Evolutionary conservation across 2,113 vertebrate species (phyloP).

Genomic region (Asarcornis scutulata): DNA sequence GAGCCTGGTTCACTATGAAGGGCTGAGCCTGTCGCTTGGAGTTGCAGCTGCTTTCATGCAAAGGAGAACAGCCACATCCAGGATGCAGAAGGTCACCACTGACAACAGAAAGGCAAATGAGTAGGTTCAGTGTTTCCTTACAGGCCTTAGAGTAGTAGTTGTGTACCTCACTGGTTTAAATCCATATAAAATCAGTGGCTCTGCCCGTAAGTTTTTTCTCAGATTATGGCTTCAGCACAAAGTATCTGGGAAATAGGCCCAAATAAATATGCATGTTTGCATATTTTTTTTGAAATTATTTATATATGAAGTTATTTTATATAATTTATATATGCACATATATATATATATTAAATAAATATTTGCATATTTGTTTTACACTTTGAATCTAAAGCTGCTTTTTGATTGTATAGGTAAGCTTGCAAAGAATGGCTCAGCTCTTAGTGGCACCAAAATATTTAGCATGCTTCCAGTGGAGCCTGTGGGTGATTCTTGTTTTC

Average conservation of each 20-base stretch:
- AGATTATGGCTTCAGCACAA: background rate
- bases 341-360: no score
- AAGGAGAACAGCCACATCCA: background rate
- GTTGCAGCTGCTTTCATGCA: background rate
- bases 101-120: background rate
- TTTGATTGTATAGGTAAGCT: background rate
- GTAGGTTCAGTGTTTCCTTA: background rate
- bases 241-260: background rate
- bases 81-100: background rate
- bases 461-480: background rate
- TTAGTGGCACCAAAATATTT: background rate
- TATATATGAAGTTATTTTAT: no score
- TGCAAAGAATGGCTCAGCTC: background rate
- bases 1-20: background rate
- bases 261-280: background rate
- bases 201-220: background rate
- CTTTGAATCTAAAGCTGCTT: background rate
- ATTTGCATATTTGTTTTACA: background rate
- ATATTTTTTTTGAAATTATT: no score
- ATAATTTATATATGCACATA: background rate
- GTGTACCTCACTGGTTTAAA: background rate
- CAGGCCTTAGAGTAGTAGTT: background rate
- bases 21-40: background rate
- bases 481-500: background rate
- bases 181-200: background rate